Evolutionary conservation across 2,113 vertebrate species (phyloP).

Genomic region (Gymnarchus niloticus): DNA sequence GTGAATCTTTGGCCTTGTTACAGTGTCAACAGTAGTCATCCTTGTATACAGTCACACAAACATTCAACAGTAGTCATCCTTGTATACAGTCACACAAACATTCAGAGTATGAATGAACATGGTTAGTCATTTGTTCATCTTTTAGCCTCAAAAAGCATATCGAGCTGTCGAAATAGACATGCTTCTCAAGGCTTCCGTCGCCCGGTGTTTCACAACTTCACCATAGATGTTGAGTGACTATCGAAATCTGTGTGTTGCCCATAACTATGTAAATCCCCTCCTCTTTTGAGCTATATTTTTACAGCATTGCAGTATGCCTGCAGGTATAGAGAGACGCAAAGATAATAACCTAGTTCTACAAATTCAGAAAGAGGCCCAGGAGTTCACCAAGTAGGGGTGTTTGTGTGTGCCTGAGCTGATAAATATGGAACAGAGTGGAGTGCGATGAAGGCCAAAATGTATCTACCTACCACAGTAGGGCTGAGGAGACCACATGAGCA

Average conservation of each 20-base stretch:
- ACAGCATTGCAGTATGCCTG: neutral
- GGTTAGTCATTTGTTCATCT: neutral
- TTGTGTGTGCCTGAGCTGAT: neutral
- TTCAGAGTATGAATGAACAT: neutral
- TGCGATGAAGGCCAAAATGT: neutral
- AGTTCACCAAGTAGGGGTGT: neutral
- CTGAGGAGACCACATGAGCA: neutral
- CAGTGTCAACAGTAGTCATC: neutral
- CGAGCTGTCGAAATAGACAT: neutral
- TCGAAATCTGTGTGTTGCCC: neutral
- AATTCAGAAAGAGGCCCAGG: neutral
- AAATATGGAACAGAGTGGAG: neutral
- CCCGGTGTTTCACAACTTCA: neutral
- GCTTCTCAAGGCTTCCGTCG: neutral
- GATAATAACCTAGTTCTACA: neutral
- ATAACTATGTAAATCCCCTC: slow-evolving; percentile 13
- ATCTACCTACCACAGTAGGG: neutral
- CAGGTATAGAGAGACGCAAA: neutral
- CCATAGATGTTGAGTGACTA: neutral
- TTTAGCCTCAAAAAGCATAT: neutral
- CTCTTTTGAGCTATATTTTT: neutral
- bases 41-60: neutral
- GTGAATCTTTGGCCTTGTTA: neutral
- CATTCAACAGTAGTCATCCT: neutral
- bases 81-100: neutral